Base-by-base conservation (phyloP, 2,888 invertebrate species). In the Notodonta ziczac region DNA sequence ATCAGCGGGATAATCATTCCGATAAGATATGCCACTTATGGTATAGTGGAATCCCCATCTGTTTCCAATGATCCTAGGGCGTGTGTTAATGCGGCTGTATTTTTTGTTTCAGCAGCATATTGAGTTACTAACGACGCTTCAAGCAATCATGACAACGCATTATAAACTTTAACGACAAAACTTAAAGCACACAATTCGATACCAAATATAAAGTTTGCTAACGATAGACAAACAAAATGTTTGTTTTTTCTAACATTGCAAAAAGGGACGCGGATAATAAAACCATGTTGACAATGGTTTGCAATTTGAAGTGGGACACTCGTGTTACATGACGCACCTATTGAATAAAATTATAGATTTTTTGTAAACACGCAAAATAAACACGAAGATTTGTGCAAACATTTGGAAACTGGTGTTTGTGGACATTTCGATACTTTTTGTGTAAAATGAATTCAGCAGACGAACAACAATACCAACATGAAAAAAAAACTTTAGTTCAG, bases 281-380 rank as follows among this genome's bases (percentile, higher is more conserved):
- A 76, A 71, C 70, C 67, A 73, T 72, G 74, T 73, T 78, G 80
- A 87, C 84, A 86, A 86, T 83, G 70, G 76, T 65, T 72, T 71
- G 80, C 79, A 79, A 82, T 85, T 80, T 81, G 81, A 84, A 87
- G 81, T 83, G 77, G 82, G 77, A 70, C 74, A 81, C 82, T 87
- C 85, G 53, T 70, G 79, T 83, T 84, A 83, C 85, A 77, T 74
- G 60, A 66, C n/a, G 66, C 67, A 66, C 78, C 84, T 80, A 76
- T 80, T 74, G 77, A 81, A 80, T 65, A 61, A 65, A 66, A 68
- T 69, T 65, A 67, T 63, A 60, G 56, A 63, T 69, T 72, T 70
- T 68, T 54, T 66, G 55, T 57, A 60, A 8, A 55, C 58, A 62
- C 39, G 32, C 60, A 57, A 66, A 67, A 69, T 66, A 69, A 71